Conservation (phyloP, 2,113 vertebrate species). For the Aegithalos caudatus region DNA sequence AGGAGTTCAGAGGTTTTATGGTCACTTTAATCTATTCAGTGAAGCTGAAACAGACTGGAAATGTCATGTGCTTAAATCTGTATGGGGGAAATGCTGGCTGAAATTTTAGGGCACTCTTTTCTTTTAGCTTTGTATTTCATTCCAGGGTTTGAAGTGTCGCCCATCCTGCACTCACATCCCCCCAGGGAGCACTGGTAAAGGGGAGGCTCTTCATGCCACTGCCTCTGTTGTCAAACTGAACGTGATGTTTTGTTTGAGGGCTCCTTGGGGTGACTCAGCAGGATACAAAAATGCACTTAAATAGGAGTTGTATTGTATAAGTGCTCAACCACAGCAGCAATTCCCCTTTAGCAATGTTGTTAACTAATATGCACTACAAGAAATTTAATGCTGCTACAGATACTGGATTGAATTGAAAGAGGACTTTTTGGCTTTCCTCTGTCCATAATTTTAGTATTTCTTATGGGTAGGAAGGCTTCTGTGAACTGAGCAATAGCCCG, state of each 20-base stretch:
- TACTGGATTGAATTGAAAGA: neutral
- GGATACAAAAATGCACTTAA: constrained; percentile 19
- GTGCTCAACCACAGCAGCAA: neutral
- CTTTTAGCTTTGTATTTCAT: neutral
- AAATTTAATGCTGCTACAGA: neutral
- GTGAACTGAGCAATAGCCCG: neutral
- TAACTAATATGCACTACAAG: neutral
- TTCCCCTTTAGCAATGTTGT: constrained; percentile 9
- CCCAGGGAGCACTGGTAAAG: neutral
- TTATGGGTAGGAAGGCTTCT: neutral
- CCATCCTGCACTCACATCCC: neutral
- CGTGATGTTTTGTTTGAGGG: neutral
- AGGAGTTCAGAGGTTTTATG: neutral
- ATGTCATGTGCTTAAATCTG: neutral
- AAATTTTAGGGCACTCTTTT: neutral
- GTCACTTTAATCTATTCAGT: constrained; percentile 18
- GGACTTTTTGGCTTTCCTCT: neutral
- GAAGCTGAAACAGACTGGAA: constrained; percentile 29
- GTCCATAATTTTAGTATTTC: neutral
- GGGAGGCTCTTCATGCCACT: neutral
- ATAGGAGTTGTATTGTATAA: constrained; percentile 19
- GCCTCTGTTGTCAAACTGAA: neutral
- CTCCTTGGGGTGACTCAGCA: constrained; percentile 37
- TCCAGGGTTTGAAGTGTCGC: neutral
- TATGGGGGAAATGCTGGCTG: neutral